Evolutionary conservation across 2,113 vertebrate genomes (phyloP), one percentile per base, ranked within the genome.

Genomic region (Corythaeola cristata): DNA sequence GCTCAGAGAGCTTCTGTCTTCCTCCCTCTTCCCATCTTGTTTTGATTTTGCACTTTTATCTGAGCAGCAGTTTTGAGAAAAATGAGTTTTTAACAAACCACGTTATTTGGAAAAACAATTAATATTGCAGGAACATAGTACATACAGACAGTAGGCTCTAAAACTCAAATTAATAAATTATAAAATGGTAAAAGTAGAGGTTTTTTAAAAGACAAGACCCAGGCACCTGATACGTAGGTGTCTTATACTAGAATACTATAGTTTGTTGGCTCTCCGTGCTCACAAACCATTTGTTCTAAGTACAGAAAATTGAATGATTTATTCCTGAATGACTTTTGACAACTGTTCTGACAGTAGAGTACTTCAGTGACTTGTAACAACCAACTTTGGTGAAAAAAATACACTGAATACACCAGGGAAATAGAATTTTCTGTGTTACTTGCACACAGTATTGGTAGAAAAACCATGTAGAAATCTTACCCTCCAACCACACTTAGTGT

Each of bases 261-360:
- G 24, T 72, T 88, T 93, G n/a, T 96, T 91, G 68, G 49, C 67
- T 93, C 50, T 94, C 26, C 23, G 21, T 80, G 39, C 55, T 95
- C 44, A 60, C 14, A 50, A 72, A 84, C 13, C 55, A 32, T 75
- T 73, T 88, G 66, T 64, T 89, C 37, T 56, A 64, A 80, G 26
- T 15, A 73, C 8, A 12, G 45, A 72, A 76, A 47, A 49, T 26
- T 1, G 27, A 78, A 66, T 62, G 11, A 45, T 83, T 89, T 93
- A 84, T 89, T 91, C 45, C 27, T 60, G 69, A 39, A 30, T 66
- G 60, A 49, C 39, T 93, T 88, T 35, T 60, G 22, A 89, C 37
- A 77, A 44, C 59, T 63, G 2, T 62, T 92, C 47, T 86, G 56
- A 76, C 44, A 59, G 37, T 5, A 60, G 32, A 80, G 15, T 60